Conservation (phyloP, 2,113 vertebrate genomes). For the Eolophus roseicapilla region DNA sequence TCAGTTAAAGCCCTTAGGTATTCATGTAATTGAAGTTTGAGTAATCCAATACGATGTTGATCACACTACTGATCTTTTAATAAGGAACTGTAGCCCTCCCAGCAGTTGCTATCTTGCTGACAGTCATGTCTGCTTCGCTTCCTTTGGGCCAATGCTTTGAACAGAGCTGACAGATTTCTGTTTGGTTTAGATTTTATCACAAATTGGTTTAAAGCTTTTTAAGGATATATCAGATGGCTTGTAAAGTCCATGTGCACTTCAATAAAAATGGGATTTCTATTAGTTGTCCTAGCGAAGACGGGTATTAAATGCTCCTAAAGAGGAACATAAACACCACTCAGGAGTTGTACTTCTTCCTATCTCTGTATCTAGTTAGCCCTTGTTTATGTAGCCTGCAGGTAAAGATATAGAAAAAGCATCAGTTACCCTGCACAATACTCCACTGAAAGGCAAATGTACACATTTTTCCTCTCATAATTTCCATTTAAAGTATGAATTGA, state of each 20-base stretch:
- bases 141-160: constrained; percentile 57
- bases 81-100: constrained; percentile 43
- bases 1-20: constrained; percentile 53
- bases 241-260: constrained; percentile 54
- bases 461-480: constrained; percentile 27
- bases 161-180: constrained; percentile 46
- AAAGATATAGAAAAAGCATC: constrained; percentile 29
- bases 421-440: constrained; percentile 33
- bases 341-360: not conserved
- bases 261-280: constrained; percentile 23
- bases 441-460: constrained; percentile 35
- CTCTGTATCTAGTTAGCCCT: not conserved
- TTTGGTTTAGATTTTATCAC: constrained; percentile 67
- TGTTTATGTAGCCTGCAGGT: constrained; percentile 27
- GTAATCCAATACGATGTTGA: constrained; percentile 63
- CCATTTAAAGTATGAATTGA: constrained; percentile 16
- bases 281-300: constrained; percentile 15
- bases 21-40: constrained; percentile 53
- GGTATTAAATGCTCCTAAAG: constrained; percentile 28
- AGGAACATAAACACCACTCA: constrained; percentile 3
- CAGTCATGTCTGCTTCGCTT: constrained; percentile 43
- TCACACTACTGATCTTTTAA: constrained; percentile 69
- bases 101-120: constrained; percentile 53
- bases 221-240: constrained; percentile 38
- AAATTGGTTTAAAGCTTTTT: constrained; percentile 68